A percentile compares a stretch with the other conserved stretches of the same genome.
These are phyloP conservation scores for Aphyosemion australe DNA, from an alignment of 2,113 vertebrate genomes.

Conservation along the genomic window DNA sequence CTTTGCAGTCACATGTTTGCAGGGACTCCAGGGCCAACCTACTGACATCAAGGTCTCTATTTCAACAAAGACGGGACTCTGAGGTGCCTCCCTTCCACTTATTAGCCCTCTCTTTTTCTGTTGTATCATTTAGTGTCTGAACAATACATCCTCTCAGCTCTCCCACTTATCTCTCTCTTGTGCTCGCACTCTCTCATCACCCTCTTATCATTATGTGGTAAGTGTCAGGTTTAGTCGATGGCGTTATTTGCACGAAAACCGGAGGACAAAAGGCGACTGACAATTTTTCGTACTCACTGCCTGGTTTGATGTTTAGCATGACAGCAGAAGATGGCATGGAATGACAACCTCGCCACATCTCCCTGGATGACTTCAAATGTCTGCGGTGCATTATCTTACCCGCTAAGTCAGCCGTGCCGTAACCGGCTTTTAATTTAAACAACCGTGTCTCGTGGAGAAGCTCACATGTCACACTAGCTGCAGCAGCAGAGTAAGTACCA, in stretches of 20 bases:
- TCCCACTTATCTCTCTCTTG: slow-evolving; percentile 58
- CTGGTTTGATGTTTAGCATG: slow-evolving; percentile 58
- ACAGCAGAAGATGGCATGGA: slow-evolving; percentile 23
- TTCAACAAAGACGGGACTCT: slow-evolving; percentile 40
- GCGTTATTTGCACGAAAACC: slow-evolving; percentile 69
- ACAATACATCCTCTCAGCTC: slow-evolving; percentile 60
- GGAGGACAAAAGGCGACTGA: slow-evolving; percentile 54
- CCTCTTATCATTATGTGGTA: slow-evolving; percentile 65
- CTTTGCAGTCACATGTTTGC: slow-evolving; percentile 41
- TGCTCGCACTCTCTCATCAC: slow-evolving; percentile 47
- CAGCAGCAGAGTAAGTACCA: slow-evolving; percentile 19
- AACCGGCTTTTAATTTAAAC: slow-evolving; percentile 55
- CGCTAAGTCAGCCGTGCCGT: slow-evolving; percentile 28
- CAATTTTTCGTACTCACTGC: slow-evolving; percentile 56
- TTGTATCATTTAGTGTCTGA: slow-evolving; percentile 49
- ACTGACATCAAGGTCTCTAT: slow-evolving; percentile 32
- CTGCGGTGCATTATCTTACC: slow-evolving; percentile 33
- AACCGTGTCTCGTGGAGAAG: slow-evolving; percentile 33
- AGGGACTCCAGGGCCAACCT: slow-evolving; percentile 30
- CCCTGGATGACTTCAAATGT: slow-evolving; percentile 28
- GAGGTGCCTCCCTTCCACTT: slow-evolving; percentile 24
- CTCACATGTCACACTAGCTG: slow-evolving; percentile 27
- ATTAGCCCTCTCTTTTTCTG: slow-evolving; percentile 24
- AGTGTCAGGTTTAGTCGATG: slow-evolving; percentile 64
- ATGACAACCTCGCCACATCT: slow-evolving; percentile 19